phyloP scores from a whole-genome alignment of 2,797 vertebrate species.

The Argyrosomus regius region DNA sequence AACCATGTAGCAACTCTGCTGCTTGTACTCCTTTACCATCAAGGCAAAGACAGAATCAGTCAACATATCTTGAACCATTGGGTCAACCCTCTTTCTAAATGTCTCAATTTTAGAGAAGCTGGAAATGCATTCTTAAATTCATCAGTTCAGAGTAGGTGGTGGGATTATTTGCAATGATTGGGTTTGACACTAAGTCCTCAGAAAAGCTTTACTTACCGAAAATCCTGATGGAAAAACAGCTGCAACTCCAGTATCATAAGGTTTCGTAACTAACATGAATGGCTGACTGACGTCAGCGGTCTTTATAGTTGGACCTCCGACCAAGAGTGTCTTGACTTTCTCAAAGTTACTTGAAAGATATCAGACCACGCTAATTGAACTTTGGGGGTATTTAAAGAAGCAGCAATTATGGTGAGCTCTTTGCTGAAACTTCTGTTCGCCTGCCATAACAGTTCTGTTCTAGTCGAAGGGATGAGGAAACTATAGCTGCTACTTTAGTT shows the following conservation, averaged over 20 bases:
- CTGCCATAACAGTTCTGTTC: conserved; percentile 1
- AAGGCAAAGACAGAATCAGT: neutral
- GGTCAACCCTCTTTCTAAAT: neutral
- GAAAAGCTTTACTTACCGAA: neutral
- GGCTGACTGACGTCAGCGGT: neutral
- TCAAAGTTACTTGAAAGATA: conserved; percentile 22
- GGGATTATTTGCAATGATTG: neutral
- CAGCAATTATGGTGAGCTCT: neutral
- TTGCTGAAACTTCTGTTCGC: neutral
- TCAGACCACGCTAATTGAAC: neutral
- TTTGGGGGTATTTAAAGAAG: neutral
- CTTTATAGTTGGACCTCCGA: neutral
- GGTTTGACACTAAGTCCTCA: neutral
- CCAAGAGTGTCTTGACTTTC: conserved; percentile 15
- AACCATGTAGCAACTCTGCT: neutral
- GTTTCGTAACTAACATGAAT: neutral
- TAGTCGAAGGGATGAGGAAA: neutral
- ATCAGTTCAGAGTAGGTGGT: neutral
- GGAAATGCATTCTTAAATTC: neutral
- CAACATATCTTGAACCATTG: neutral
- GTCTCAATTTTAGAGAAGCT: neutral
- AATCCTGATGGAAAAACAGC: neutral
- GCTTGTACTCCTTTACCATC: neutral
- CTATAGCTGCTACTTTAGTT: neutral
- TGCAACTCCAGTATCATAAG: neutral